Percentiles rank a stretch among this genome's conserved stretches.
Evolutionary conservation across 1,140 invertebrate genomes (phyloP).

Genomic region (Tenebrio molitor): DNA sequence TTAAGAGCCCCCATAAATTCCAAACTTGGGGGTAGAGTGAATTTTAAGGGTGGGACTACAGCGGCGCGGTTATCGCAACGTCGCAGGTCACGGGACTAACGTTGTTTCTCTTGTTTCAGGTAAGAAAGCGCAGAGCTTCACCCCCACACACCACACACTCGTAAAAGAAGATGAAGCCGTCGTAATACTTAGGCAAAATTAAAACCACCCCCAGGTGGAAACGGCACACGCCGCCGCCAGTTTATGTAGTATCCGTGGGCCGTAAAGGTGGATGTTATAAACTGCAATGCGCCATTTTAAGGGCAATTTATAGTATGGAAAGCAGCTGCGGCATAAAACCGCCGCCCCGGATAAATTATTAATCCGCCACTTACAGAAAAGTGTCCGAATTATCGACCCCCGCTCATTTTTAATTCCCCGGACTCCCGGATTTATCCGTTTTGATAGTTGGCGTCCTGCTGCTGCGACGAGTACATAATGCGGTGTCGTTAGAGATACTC

Average conservation of each 20-base stretch:
- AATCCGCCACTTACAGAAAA: constrained; percentile 50
- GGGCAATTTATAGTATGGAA: constrained; percentile 50
- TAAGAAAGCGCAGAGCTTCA: neutral
- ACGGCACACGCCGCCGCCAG: constrained; percentile 23
- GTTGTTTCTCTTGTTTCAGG: constrained; percentile 6
- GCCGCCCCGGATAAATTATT: constrained; percentile 48
- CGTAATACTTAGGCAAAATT: constrained; percentile 46
- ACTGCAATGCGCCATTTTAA: constrained; percentile 50
- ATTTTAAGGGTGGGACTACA: no score
- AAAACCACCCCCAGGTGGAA: constrained; percentile 39
- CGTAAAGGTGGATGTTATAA: constrained; percentile 49
- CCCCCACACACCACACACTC: neutral
- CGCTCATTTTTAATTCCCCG: neutral
- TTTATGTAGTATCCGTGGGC: constrained; percentile 20
- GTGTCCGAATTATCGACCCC: no score
- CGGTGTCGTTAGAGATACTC: constrained; percentile 23
- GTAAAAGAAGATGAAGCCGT: constrained; percentile 18
- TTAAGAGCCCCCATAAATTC: no score
- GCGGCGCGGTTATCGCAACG: no score
- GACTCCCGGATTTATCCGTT: neutral
- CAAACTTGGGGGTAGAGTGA: no score
- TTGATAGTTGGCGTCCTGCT: constrained; percentile 14
- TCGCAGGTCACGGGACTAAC: no score
- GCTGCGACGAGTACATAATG: constrained; percentile 8
- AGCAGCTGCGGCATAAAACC: constrained; percentile 52